Conservation (phyloP, 1,140 invertebrate species). For the Whitmania pigra region DNA sequence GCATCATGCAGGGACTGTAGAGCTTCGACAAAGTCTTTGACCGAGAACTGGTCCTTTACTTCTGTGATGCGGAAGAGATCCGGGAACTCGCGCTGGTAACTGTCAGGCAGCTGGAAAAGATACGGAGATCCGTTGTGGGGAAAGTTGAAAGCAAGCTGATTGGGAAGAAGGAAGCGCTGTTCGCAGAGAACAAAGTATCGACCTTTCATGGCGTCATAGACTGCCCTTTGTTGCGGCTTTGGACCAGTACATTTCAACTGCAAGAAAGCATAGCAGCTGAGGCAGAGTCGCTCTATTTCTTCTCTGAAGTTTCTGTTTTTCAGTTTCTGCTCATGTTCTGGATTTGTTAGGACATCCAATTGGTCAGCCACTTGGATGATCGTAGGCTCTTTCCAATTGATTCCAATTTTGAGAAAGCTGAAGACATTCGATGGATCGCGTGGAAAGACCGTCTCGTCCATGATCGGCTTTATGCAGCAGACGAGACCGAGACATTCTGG, state of each 20-base stretch:
- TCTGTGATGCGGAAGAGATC: slow-evolving; percentile 18
- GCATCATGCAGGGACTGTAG: slow-evolving; percentile 21
- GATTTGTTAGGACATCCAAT: slow-evolving; percentile 18
- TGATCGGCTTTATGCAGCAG: slow-evolving; percentile 17
- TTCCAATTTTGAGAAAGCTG: slow-evolving; percentile 14
- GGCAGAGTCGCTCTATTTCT: slow-evolving; percentile 3
- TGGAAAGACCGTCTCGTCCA: slow-evolving; percentile 20
- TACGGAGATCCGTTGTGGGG: slow-evolving; percentile 21
- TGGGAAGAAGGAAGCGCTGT: slow-evolving; percentile 18
- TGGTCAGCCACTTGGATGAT: slow-evolving; percentile 18
- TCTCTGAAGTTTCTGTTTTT: background rate
- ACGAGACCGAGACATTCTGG: slow-evolving; percentile 16
- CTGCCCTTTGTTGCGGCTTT: background rate
- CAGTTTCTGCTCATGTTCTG: slow-evolving; percentile 7
- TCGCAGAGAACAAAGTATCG: slow-evolving; percentile 19
- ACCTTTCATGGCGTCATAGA: slow-evolving; percentile 10
- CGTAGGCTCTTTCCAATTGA: slow-evolving; percentile 11
- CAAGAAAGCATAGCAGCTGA: slow-evolving; percentile 18
- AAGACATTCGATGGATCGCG: background rate
- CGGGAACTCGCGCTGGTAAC: slow-evolving; percentile 16
- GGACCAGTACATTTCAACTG: slow-evolving; percentile 15
- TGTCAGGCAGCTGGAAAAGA: slow-evolving; percentile 19
- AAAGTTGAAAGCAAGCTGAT: slow-evolving; percentile 20
- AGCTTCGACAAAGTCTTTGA: slow-evolving; percentile 23
- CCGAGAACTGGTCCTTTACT: slow-evolving; percentile 15